phyloP scores from a whole-genome alignment of 2,113 vertebrate genomes.

The Corynorhinus townsendii region DNA sequence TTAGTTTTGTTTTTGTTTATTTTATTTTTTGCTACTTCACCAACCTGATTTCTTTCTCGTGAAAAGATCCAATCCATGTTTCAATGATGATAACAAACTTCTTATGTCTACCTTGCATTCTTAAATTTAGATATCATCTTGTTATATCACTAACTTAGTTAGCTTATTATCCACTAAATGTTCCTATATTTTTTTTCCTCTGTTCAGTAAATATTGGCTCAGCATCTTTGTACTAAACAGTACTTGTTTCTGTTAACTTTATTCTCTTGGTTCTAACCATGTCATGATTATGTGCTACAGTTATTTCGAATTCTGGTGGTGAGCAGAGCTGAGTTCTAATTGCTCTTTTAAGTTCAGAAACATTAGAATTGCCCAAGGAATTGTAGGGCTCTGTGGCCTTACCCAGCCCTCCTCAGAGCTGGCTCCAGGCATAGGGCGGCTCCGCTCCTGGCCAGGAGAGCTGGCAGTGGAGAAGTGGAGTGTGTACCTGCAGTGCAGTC shows the following conservation, averaged over 20 bases:
- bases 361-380: background rate
- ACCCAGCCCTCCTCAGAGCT: background rate
- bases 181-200: background rate
- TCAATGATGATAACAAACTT: background rate
- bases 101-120: background rate
- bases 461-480: conserved; percentile 34
- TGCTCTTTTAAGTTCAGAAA: background rate
- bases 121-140: background rate
- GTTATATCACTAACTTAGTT: background rate
- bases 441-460: background rate
- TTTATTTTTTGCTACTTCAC: background rate
- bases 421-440: background rate
- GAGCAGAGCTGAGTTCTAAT: background rate
- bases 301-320: background rate
- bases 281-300: background rate
- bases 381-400: background rate
- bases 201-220: background rate
- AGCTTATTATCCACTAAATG: background rate
- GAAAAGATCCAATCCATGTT: background rate
- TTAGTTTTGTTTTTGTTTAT: background rate
- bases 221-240: background rate
- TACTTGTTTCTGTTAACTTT: background rate
- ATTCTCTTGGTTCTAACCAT: background rate
- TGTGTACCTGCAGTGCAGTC: conserved; percentile 60
- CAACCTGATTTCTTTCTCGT: background rate